These are phyloP conservation scores for Beroe forskalii DNA, from an alignment of 37 sponge, comb jelly and placozoan species.

Conservation along the genomic window DNA sequence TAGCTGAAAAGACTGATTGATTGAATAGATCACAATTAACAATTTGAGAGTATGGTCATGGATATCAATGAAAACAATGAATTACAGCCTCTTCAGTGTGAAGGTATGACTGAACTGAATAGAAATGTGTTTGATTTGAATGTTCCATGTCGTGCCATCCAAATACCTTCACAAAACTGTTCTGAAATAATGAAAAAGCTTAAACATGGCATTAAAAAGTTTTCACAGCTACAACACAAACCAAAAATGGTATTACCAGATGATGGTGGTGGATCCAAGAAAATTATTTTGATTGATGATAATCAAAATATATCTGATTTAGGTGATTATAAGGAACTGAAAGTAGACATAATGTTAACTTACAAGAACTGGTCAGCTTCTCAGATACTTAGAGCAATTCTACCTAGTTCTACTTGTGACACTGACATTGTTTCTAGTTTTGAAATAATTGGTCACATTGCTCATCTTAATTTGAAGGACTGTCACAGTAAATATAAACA, in stretches of 20 bases:
- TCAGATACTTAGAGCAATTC: slow-evolving; percentile 29
- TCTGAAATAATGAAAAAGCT: slow-evolving; percentile 2
- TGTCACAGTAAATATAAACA: slow-evolving; percentile 77
- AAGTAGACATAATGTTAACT: neutral
- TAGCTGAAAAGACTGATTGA: too few species aligned
- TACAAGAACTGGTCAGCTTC: slow-evolving; percentile 59
- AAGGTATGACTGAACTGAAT: neutral
- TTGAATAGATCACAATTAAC: too few species aligned
- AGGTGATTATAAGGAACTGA: neutral
- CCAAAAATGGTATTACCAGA: neutral
- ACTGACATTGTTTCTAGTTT: slow-evolving; percentile 67
- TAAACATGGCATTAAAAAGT: neutral
- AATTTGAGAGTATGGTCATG: too few species aligned
- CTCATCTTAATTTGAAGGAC: slow-evolving; percentile 88
- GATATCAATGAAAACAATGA: too few species aligned
- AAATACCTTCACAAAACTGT: slow-evolving; percentile 14
- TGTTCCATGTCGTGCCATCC: neutral
- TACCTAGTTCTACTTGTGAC: slow-evolving; percentile 2
- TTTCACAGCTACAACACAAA: slow-evolving; percentile 43
- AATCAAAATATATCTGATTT: neutral
- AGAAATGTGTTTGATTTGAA: neutral
- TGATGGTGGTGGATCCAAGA: neutral
- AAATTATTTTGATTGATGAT: slow-evolving; percentile 25
- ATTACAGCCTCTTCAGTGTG: neutral
- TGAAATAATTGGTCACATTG: slow-evolving; percentile 94